A percentile compares a stretch with the other conserved stretches of the same genome.
Conservation (phyloP, 2,888 invertebrate genomes). For the Gastrophysa polygoni region DNA sequence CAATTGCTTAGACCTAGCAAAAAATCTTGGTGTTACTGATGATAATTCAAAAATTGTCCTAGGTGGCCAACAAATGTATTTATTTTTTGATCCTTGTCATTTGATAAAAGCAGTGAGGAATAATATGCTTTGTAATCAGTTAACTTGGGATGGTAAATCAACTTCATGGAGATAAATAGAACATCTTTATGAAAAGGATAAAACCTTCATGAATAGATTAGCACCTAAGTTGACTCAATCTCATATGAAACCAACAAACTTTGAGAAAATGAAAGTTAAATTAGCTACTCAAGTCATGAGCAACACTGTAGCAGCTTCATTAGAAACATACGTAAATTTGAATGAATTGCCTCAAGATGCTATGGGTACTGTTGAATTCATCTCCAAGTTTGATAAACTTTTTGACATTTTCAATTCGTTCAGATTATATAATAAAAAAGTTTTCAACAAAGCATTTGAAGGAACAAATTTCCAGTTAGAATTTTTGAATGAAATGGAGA, state of each 20-base stretch:
- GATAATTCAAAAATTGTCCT: conserved; percentile 2
- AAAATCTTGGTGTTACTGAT: too few species aligned
- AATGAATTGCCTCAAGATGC: conserved; percentile 20
- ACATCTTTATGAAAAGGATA: conserved; percentile 31
- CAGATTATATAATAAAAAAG: background rate
- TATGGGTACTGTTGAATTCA: conserved; percentile 20
- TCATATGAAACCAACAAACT: background rate
- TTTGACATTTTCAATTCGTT: background rate
- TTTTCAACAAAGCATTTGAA: background rate
- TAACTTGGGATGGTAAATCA: conserved; percentile 14
- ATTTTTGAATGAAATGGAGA: background rate
- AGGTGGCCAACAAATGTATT: background rate
- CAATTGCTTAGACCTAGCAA: too few species aligned
- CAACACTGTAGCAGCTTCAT: conserved; percentile 28
- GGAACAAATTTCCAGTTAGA: background rate
- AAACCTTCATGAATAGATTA: conserved; percentile 9
- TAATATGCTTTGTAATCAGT: conserved; percentile 23
- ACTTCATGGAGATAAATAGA: conserved; percentile 28
- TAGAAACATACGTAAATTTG: conserved; percentile 23
- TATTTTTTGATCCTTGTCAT: background rate
- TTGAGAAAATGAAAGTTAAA: conserved; percentile 16
- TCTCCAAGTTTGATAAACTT: conserved; percentile 23
- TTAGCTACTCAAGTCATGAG: conserved; percentile 35
- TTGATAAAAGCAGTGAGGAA: conserved; percentile 31
- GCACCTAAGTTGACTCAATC: conserved; percentile 33